Conservation (phyloP, 2,113 vertebrate genomes). For the Hirundichthys speculiger region DNA sequence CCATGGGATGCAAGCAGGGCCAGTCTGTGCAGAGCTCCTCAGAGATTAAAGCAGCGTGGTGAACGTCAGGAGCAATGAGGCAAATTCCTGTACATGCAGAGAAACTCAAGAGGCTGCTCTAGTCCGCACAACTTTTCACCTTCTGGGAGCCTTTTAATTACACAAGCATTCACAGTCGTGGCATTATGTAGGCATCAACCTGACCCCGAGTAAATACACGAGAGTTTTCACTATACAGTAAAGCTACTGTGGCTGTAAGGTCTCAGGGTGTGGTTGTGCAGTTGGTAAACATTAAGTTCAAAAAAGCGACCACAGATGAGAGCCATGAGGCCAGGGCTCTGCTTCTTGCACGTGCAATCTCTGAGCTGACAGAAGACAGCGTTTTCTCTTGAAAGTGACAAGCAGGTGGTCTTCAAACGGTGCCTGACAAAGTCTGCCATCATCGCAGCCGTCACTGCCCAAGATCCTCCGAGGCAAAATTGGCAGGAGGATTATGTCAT, state of each 20-base stretch:
- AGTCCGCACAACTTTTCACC: slow-evolving; percentile 33
- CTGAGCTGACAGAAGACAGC: slow-evolving; percentile 23
- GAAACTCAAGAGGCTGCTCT: slow-evolving; percentile 31
- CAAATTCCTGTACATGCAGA: slow-evolving; percentile 48
- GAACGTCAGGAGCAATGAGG: slow-evolving; percentile 47
- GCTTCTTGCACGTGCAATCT: slow-evolving; percentile 9
- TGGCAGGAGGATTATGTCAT: slow-evolving; percentile 23
- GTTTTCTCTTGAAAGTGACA: slow-evolving; percentile 34
- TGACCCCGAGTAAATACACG: slow-evolving; percentile 43
- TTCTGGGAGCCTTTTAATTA: slow-evolving; percentile 54
- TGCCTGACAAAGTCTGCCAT: slow-evolving; percentile 17
- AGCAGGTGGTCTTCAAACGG: slow-evolving; percentile 44
- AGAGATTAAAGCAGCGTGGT: slow-evolving; percentile 41
- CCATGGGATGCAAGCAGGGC: slow-evolving; percentile 12
- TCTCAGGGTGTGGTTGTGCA: slow-evolving; percentile 49
- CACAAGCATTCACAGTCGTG: slow-evolving; percentile 44
- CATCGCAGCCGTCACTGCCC: slow-evolving; percentile 41
- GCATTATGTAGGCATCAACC: slow-evolving; percentile 37
- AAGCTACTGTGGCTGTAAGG: slow-evolving; percentile 48
- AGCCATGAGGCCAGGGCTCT: slow-evolving; percentile 31
- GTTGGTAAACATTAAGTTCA: slow-evolving; percentile 59
- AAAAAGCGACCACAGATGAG: slow-evolving; percentile 36
- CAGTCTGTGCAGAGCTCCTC: slow-evolving; percentile 1
- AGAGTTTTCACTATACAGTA: slow-evolving; percentile 48
- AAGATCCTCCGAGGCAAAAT: slow-evolving; percentile 13